Evolutionary conservation across 1,140 invertebrate genomes (phyloP), one percentile per base, ranked within the genome.

Genomic region (Himalopsyche phryganea): DNA sequence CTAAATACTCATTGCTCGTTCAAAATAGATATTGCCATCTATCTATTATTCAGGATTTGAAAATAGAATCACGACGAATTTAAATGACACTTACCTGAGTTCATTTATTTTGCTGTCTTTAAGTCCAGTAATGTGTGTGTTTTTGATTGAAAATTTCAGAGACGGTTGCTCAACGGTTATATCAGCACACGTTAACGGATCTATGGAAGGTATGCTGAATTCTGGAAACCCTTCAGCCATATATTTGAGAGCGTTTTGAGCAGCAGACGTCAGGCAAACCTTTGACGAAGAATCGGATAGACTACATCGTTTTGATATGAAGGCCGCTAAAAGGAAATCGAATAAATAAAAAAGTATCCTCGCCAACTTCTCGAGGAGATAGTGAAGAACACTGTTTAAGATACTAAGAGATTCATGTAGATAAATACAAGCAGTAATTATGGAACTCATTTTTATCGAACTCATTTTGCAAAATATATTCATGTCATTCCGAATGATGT

Each of bases 71-170:
- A n/a, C n/a, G n/a, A n/a, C n/a, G n/a, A n/a, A n/a, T n/a, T n/a
- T n/a, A n/a, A n/a, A n/a, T n/a, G n/a, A n/a, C n/a, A n/a, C n/a
- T 42, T 52, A 63, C 61, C 48, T 60, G 6, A 63, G 35, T 41
- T 50, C 48, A n/a, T 63, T 59, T 11, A 63, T 56, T 6, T 18
- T 59, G 17, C 57, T 51, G 17, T 17, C 6, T 32, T 56, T 57
- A n/a, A 63, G 28, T 20, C 61, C 61, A 20, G 18, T 11, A 17
- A 59, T 63, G 10, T 6, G 46, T 7, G 46, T 14, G 6, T 56
- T 23, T 19, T 48, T 55, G 19, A 63, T 56, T 32, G 50, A 11
- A 1, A 63, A 28, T n/a, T 60, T 63, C 3, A 63, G 32, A 10
- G 57, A 35, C 4, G 47, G 49, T 44, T 63, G 52, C 46, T 63